phyloP scores from a whole-genome alignment of 2,888 invertebrate genomes.

The Philonicus albiceps region DNA sequence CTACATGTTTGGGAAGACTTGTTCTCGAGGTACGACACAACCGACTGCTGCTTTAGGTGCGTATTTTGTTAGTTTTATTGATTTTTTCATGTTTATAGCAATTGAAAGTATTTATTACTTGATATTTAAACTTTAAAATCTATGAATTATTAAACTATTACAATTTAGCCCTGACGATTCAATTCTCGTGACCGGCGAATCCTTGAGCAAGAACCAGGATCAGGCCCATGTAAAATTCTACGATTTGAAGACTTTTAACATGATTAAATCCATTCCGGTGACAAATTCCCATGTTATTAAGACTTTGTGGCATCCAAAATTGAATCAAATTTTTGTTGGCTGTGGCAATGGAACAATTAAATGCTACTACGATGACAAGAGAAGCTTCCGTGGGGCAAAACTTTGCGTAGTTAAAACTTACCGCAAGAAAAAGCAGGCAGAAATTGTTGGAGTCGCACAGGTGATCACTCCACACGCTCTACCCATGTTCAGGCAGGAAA shows the following conservation, averaged over 20 bases:
- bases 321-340: conserved; percentile 96
- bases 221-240: conserved; percentile 80
- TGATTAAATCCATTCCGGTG: conserved; percentile 78
- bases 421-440: conserved; percentile 80
- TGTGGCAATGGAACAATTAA: conserved; percentile 90
- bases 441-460: conserved; percentile 88
- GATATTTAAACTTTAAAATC: no score
- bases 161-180: conserved; percentile 85
- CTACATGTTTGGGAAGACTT: conserved; percentile 74
- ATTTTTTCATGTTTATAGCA: neutral
- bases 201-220: conserved; percentile 72
- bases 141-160: no score
- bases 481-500: conserved; percentile 92
- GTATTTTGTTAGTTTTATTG: neutral
- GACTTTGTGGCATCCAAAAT: conserved; percentile 92
- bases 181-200: conserved; percentile 87
- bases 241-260: conserved; percentile 77
- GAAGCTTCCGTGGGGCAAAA: conserved; percentile 89
- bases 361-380: conserved; percentile 88
- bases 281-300: conserved; percentile 86
- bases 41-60: conserved; percentile 69
- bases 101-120: no score
- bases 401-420: conserved; percentile 84
- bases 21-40: conserved; percentile 85
- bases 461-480: conserved; percentile 96